phyloP scores from a whole-genome alignment of 2,797 vertebrate genomes.

The Parotocinclus haroldoi region DNA sequence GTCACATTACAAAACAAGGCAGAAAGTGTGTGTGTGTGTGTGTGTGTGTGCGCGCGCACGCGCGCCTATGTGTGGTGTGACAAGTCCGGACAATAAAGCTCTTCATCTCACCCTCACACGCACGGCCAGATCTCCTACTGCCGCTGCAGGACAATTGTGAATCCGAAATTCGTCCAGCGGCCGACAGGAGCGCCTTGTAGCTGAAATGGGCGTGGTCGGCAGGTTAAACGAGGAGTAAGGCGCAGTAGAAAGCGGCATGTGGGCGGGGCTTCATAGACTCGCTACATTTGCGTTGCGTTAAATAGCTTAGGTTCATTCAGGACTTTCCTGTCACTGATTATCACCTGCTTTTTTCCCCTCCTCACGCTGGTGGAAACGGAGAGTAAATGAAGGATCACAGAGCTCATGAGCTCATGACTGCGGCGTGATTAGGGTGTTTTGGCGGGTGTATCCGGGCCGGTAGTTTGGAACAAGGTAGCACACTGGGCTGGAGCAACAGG shows the following conservation, averaged over 20 bases:
- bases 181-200: constrained; percentile 59
- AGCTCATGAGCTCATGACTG: neutral
- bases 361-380: constrained; percentile 8
- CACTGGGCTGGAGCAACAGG: constrained; percentile 11
- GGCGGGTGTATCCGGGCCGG: neutral
- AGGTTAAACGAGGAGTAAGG: constrained; percentile 54
- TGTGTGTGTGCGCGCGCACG: too few species aligned
- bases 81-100: constrained; percentile 33
- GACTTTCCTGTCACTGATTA: constrained; percentile 31
- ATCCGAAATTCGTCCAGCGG: constrained; percentile 8
- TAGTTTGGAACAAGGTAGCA: neutral
- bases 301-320: constrained; percentile 54
- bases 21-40: too few species aligned
- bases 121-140: constrained; percentile 44
- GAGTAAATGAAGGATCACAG: constrained; percentile 12
- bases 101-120: constrained; percentile 29
- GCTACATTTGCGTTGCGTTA: constrained; percentile 57
- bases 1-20: too few species aligned
- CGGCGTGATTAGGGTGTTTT: neutral
- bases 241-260: constrained; percentile 66
- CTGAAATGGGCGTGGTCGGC: constrained; percentile 56
- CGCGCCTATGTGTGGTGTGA: neutral
- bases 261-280: constrained; percentile 50
- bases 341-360: constrained; percentile 16
- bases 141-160: constrained; percentile 38